Percentiles rank a stretch among this genome's conserved stretches.
Evolutionary conservation across 2,888 invertebrate species (phyloP).

Genomic region (Thelaira solivaga): DNA sequence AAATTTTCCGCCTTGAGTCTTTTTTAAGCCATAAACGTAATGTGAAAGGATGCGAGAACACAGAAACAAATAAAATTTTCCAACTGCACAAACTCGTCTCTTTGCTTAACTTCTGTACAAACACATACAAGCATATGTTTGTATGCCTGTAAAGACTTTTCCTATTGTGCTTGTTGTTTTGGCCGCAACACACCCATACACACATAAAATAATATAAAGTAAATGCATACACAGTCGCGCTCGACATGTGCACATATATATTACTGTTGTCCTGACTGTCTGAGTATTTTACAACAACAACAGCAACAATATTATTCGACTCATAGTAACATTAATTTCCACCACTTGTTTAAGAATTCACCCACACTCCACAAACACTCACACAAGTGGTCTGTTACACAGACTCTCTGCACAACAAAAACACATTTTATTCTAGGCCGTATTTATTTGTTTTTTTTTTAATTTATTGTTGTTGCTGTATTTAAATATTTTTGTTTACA

Average conservation of each 20-base stretch:
- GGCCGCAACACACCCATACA: conserved; percentile 44
- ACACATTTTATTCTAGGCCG: conserved; percentile 12
- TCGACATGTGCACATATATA: neutral
- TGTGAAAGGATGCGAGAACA: conserved; percentile 56
- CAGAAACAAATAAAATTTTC: conserved; percentile 40
- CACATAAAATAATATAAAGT: no score
- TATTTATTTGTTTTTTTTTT: conserved; percentile 23
- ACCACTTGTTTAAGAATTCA: conserved; percentile 36
- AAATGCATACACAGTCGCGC: neutral
- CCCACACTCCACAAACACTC: conserved; percentile 33
- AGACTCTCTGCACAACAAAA: conserved; percentile 31
- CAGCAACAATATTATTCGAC: conserved; percentile 2
- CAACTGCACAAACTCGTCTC: conserved; percentile 62
- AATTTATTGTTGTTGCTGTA: conserved; percentile 14
- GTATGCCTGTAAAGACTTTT: no score
- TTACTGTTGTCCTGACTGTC: conserved; percentile 25
- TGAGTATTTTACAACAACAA: conserved; percentile 34
- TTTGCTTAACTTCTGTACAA: conserved; percentile 14
- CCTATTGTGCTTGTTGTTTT: conserved; percentile 22
- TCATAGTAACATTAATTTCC: conserved; percentile 37
- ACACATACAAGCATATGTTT: no score
- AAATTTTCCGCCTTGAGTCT: conserved; percentile 69
- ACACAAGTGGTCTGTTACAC: conserved; percentile 23
- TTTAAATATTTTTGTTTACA: conserved; percentile 51
- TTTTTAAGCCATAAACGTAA: conserved; percentile 49